Evolutionary conservation across 1,140 invertebrate genomes (phyloP).

Genomic region (Stenopsyche tienmushanensis): DNA sequence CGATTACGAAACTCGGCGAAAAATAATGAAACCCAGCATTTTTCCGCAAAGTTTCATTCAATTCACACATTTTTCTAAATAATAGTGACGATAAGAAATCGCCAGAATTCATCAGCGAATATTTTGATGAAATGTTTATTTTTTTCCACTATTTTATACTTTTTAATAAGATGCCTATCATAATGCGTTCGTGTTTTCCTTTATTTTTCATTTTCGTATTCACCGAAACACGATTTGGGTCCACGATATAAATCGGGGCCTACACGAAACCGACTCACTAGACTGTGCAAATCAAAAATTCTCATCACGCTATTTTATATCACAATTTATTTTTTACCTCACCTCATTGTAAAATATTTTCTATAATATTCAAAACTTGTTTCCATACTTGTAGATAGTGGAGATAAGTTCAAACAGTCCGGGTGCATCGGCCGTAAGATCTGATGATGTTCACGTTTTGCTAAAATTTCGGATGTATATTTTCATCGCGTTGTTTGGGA

Average conservation of each 20-base stretch:
- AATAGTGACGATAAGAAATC: slow-evolving; percentile 1
- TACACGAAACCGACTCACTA: slow-evolving; percentile 2
- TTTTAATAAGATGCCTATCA: slow-evolving; percentile 2
- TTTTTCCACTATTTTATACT: neutral
- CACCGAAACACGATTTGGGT: slow-evolving; percentile 16
- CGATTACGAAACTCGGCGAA: neutral
- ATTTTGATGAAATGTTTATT: slow-evolving; percentile 11
- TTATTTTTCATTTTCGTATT: slow-evolving; percentile 11
- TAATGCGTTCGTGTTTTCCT: neutral
- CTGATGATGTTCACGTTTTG: neutral
- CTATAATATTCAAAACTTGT: neutral
- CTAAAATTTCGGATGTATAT: slow-evolving; percentile 2
- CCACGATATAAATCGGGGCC: slow-evolving; percentile 15
- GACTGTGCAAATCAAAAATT: slow-evolving; percentile 22
- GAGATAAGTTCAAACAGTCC: neutral
- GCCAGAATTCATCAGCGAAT: slow-evolving; percentile 5
- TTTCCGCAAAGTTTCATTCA: slow-evolving; percentile 7
- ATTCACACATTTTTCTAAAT: slow-evolving; percentile 9
- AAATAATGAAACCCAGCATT: neutral
- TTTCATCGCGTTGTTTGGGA: neutral
- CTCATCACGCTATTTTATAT: slow-evolving; percentile 7
- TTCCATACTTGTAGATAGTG: slow-evolving; percentile 2
- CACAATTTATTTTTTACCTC: neutral
- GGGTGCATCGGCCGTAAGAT: slow-evolving; percentile 5
- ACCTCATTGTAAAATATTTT: slow-evolving; percentile 3